These are phyloP conservation scores for Bucorvus abyssinicus DNA, from an alignment of 2,797 vertebrate genomes.

Conservation along the genomic window DNA sequence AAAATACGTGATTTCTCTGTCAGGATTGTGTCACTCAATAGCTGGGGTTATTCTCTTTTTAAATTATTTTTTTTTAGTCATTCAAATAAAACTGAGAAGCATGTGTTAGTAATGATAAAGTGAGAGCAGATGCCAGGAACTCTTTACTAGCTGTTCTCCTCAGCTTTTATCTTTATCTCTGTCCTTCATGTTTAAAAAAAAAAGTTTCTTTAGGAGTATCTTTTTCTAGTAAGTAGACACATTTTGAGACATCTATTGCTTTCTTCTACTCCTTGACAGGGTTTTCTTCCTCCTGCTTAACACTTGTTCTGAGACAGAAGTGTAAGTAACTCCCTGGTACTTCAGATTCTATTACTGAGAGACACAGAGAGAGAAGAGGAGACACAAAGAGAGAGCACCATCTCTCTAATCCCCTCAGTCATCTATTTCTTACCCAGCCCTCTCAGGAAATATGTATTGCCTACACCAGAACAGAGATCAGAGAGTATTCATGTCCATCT, in stretches of 20 bases:
- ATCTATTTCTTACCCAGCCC: background rate
- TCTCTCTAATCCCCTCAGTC: background rate
- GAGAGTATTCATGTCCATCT: background rate
- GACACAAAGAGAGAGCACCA: background rate
- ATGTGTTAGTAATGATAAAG: background rate
- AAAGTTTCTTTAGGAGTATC: background rate
- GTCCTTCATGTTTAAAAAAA: background rate
- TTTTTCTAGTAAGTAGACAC: background rate
- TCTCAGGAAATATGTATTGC: background rate
- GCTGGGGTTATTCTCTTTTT: background rate
- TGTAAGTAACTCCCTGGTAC: background rate
- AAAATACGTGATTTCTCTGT: background rate
- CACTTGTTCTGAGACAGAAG: background rate
- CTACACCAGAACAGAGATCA: background rate
- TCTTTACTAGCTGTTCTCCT: background rate
- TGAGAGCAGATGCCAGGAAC: background rate
- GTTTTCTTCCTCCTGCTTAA: background rate
- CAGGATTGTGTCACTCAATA: background rate
- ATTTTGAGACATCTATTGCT: background rate
- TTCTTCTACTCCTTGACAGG: background rate
- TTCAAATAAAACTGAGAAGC: background rate
- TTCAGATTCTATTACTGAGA: background rate
- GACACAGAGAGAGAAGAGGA: background rate
- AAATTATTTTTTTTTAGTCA: background rate
- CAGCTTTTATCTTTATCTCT: background rate